phyloP scores from a whole-genome alignment of 1,140 invertebrate species.

The Brachystomella parvula region DNA sequence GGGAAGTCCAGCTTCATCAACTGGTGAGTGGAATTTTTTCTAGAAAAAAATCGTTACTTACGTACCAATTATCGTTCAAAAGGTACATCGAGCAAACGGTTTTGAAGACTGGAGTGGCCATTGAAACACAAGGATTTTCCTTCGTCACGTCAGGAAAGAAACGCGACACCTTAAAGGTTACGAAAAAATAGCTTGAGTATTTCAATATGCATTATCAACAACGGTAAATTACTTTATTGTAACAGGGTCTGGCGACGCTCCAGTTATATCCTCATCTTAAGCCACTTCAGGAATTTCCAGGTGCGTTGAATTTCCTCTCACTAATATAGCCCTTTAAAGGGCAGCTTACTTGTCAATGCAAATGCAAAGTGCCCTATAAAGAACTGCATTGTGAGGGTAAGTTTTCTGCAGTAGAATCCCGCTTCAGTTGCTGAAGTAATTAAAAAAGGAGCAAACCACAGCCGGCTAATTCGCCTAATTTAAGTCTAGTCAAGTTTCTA shows the following conservation, averaged over 20 bases:
- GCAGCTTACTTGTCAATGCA: slow-evolving; percentile 42
- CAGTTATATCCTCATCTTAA: slow-evolving; percentile 56
- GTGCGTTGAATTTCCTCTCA: slow-evolving; percentile 40
- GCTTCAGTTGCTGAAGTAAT: background rate
- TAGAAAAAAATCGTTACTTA: background rate
- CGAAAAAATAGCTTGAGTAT: background rate
- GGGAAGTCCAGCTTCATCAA: slow-evolving; percentile 59
- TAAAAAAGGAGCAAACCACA: background rate
- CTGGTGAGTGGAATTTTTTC: slow-evolving; percentile 46
- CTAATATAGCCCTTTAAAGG: slow-evolving; percentile 44
- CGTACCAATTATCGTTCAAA: slow-evolving; percentile 26
- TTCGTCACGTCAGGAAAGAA: slow-evolving; percentile 54
- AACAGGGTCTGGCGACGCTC: slow-evolving; percentile 54
- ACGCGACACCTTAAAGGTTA: slow-evolving; percentile 52
- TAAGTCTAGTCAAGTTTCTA: background rate
- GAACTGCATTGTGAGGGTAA: slow-evolving; percentile 48
- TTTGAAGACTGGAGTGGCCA: slow-evolving; percentile 55
- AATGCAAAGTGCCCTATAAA: slow-evolving; percentile 56
- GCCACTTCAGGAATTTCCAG: slow-evolving; percentile 49
- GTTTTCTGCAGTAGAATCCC: background rate
- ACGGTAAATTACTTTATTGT: background rate
- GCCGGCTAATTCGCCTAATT: too few species aligned
- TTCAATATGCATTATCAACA: too few species aligned
- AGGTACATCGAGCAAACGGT: slow-evolving; percentile 58
- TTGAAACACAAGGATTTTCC: slow-evolving; percentile 56